Evolutionary conservation across 2,797 vertebrate genomes (phyloP).

Genomic region (Tenualosa thibaudeaui): DNA sequence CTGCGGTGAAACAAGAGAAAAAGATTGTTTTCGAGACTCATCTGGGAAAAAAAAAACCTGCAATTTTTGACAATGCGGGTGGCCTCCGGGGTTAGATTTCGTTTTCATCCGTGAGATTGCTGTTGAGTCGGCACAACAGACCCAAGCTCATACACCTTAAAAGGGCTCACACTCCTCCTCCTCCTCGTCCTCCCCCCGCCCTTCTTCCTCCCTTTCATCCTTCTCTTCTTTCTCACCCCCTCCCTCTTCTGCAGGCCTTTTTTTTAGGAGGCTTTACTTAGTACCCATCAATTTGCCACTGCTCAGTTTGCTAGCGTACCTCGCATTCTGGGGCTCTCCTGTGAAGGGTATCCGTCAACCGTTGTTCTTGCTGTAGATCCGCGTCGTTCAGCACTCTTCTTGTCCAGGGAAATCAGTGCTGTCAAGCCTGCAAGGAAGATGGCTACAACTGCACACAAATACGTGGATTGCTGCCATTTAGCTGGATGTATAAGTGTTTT

Average conservation of each 20-base stretch:
- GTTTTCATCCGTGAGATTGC: conserved; percentile 49
- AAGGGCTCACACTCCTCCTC: not conserved
- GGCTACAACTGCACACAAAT: conserved; percentile 39
- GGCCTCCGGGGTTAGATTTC: conserved; percentile 51
- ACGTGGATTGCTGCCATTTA: conserved; percentile 35
- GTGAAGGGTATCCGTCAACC: conserved; percentile 70
- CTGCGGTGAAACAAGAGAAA: conserved; percentile 71
- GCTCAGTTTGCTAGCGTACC: conserved; percentile 55
- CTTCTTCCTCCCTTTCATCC: conserved; percentile 47
- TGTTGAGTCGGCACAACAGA: not conserved
- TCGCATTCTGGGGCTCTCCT: conserved; percentile 62
- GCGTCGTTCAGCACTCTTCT: conserved; percentile 53
- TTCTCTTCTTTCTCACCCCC: conserved; percentile 22
- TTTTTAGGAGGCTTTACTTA: conserved; percentile 58
- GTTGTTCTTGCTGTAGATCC: conserved; percentile 63
- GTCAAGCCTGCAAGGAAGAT: conserved; percentile 36
- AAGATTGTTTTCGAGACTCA: conserved; percentile 57
- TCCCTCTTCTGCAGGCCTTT: not conserved
- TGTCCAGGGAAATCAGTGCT: conserved; percentile 52
- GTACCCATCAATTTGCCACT: conserved; percentile 68
- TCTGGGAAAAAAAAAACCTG: conserved; percentile 34
- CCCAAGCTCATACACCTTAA: not conserved
- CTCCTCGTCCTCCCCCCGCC: conserved; percentile 30
- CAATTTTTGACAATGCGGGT: conserved; percentile 28
- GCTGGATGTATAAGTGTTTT: not conserved